These are phyloP conservation scores for Lepeophtheirus salmonis DNA, from an alignment of 1,140 invertebrate species.

Conservation along the genomic window DNA sequence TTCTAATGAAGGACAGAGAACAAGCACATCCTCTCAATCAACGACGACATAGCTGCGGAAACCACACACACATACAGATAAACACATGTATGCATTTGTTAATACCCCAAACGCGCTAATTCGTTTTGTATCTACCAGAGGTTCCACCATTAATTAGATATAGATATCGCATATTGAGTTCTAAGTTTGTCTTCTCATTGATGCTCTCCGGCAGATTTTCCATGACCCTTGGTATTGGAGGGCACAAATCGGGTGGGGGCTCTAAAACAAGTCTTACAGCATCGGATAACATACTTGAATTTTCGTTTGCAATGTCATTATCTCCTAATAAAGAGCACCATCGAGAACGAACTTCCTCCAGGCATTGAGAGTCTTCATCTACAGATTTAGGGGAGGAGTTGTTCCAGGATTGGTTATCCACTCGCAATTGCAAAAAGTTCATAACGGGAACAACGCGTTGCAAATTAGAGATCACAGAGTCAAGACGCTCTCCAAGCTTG, in stretches of 20 bases:
- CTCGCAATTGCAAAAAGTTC: neutral
- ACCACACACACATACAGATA: too few species aligned
- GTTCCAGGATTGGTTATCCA: neutral
- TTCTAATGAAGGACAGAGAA: too few species aligned
- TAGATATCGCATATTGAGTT: neutral
- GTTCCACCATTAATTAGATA: too few species aligned
- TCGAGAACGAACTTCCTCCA: neutral
- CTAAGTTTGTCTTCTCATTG: neutral
- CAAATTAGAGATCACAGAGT: neutral
- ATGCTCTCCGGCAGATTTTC: neutral
- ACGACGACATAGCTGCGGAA: too few species aligned
- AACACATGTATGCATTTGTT: too few species aligned
- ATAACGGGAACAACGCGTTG: conserved; percentile 7
- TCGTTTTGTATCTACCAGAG: too few species aligned
- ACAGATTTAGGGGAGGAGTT: neutral
- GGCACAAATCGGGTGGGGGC: neutral
- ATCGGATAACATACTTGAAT: neutral
- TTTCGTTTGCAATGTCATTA: neutral
- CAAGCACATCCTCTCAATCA: too few species aligned
- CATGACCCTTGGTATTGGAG: neutral
- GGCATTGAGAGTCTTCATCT: neutral
- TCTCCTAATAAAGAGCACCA: conserved; percentile 10
- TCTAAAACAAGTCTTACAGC: neutral
- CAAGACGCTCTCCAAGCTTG: conserved; percentile 10
- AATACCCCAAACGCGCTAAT: too few species aligned